Conservation (phyloP, 2,888 invertebrate species). For the Chrysomela aeneicollis region DNA sequence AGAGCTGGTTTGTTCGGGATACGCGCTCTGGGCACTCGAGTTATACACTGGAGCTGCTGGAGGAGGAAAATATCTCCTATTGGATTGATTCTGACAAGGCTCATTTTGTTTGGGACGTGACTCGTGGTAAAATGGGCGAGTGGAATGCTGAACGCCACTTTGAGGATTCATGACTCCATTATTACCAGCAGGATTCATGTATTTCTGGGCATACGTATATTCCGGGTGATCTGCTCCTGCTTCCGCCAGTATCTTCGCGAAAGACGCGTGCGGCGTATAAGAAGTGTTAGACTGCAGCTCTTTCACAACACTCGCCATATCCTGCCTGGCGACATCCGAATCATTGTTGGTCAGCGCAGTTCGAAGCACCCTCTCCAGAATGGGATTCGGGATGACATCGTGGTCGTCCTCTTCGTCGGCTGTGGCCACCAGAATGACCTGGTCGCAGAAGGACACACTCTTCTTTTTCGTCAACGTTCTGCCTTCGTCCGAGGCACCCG, state of each 20-base stretch:
- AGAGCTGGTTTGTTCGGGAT: background rate
- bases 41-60: background rate
- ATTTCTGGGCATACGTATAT: background rate
- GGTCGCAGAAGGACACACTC: conserved; percentile 94
- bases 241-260: background rate
- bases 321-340: conserved; percentile 65
- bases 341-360: conserved; percentile 82
- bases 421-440: conserved; percentile 90
- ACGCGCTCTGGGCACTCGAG: too few relatives aligned
- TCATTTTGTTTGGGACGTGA: background rate
- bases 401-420: conserved; percentile 93
- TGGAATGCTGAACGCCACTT: background rate
- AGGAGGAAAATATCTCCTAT: background rate
- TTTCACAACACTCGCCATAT: conserved; percentile 60
- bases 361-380: conserved; percentile 83
- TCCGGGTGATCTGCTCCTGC: background rate
- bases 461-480: conserved; percentile 81
- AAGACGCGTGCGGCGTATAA: background rate
- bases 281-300: conserved; percentile 30
- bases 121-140: background rate
- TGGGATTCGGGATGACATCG: conserved; percentile 90
- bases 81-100: background rate
- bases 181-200: background rate
- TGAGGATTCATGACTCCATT: background rate
- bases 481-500: conserved; percentile 58